Evolutionary conservation across 2,113 vertebrate genomes (phyloP), one percentile per base, ranked within the genome.

Genomic region (Australoheros scitulus): DNA sequence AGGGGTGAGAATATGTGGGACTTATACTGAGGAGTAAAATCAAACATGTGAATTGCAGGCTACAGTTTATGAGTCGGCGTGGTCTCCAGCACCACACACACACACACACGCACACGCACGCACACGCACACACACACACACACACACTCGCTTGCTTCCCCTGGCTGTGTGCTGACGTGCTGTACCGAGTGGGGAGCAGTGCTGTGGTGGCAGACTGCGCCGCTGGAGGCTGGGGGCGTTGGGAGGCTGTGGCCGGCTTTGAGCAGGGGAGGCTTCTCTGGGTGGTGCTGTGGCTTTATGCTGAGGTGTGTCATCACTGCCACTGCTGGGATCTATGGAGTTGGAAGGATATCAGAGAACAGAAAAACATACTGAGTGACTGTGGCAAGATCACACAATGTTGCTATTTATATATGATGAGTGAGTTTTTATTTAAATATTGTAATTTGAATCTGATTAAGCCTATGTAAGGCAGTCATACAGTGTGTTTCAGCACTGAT

Each of bases 141-240:
- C 29, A 5, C 29, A 29, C 3, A 29, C 4, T 29, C 29, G 29
- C 29, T 29, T 29, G 29, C 29, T 70, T 63, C 59, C 8, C 11
- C 15, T 1, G 32, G 17, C 7, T 52, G 60, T n/a, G 64, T 57
- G 43, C 9, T 3, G n/a, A 11, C 4, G 32, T 76, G 13, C 75
- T 87, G 70, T 85, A 95, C 95, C 85, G 3, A 91, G 75, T 6
- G 94, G 94, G 36, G 94, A 95, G 81, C 76, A 58, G 15, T 95
- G 96, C 6, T 96, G 96, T 0, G 96, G 95, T 0, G 96, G 97
- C 86, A 97, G 91, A 85, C 95, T 96, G 92, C 94, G 96, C 78
- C 96, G 96, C 24, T 97, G 93, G 8, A 96, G 89, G 0, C 90
- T 89, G 13, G 91, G 89, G 55, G 82, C 94, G 81, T 94, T 95